Evolutionary conservation across 2,888 invertebrate genomes (phyloP).

Genomic region (Eupithecia abbreviata): DNA sequence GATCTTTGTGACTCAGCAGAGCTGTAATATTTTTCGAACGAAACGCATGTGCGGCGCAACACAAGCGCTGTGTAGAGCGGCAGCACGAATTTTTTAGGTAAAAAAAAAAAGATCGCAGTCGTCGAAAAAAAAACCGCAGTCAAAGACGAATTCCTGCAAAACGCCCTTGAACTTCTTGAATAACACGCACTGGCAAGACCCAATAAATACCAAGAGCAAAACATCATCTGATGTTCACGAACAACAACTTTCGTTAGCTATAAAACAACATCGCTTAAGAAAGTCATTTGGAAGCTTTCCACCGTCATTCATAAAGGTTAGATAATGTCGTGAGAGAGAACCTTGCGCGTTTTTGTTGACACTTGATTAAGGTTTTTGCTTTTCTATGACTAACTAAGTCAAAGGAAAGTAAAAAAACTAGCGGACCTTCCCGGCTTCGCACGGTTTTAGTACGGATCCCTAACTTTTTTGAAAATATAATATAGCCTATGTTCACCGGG

Average conservation of each 20-base stretch:
- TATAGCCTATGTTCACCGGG: too few relatives aligned
- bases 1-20: too few relatives aligned
- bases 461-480: too few relatives aligned
- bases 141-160: background rate
- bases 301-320: slow-evolving; percentile 29
- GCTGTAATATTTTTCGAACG: too few relatives aligned
- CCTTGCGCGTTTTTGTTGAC: background rate
- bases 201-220: background rate
- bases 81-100: too few relatives aligned
- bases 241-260: slow-evolving; percentile 29
- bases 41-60: too few relatives aligned
- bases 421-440: too few relatives aligned
- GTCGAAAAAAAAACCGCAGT: too few relatives aligned
- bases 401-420: too few relatives aligned
- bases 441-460: too few relatives aligned
- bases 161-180: background rate
- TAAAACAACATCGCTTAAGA: slow-evolving; percentile 4
- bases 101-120: too few relatives aligned
- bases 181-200: background rate
- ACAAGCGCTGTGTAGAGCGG: too few relatives aligned
- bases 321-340: slow-evolving; percentile 12
- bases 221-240: background rate
- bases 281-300: slow-evolving; percentile 8
- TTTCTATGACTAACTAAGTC: background rate
- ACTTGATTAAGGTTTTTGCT: slow-evolving; percentile 1